Evolutionary conservation across 1,140 invertebrate genomes (phyloP), one percentile per base, ranked within the genome.

Genomic region (Drosophila simulans): DNA sequence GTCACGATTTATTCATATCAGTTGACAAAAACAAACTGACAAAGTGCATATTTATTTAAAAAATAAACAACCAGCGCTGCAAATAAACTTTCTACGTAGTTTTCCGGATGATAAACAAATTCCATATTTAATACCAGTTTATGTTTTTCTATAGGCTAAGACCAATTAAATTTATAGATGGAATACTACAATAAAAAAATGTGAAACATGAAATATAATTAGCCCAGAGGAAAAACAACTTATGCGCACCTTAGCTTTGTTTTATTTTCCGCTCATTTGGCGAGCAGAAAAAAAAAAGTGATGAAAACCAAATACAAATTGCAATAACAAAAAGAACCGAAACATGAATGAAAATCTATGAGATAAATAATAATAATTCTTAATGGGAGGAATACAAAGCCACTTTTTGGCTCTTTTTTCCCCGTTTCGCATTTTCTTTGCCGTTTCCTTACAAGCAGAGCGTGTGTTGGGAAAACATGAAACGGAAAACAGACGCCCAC

Each of bases 321-420:
- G 53, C 45, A 54, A 72, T 49, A 65, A 81, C 40, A 82, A 62
- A 80, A 80, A 56, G 45, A 76, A 65, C 55, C 43, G 42, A 85
- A 85, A 85, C 66, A 88, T 88, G 84, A 88, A 88, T 89, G 85
- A 80, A 88, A 74, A 80, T 77, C 86, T 80, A 68, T 53, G 69
- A 76, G 60, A 88, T 88, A 88, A 88, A 88, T 89, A 84, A 88
- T 89, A 84, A 89, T 80, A 77, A 74, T 68, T 72, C 63, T 79
- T 71, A 70, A 60, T 49, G 60, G 46, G 42, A n/a, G 42, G 25
- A 15, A 5, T 34, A 4, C 39, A 4, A 39, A 17, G 31, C 25
- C 25, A 34, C 42, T 37, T 46, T 40, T 60, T 49, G 7, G 35
- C 39, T 37, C 54, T 73, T 34, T 48, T 63, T 25, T 35, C 20